Conservation (phyloP, 2,888 invertebrate species). For the Rhopalosiphum nymphaeae region DNA sequence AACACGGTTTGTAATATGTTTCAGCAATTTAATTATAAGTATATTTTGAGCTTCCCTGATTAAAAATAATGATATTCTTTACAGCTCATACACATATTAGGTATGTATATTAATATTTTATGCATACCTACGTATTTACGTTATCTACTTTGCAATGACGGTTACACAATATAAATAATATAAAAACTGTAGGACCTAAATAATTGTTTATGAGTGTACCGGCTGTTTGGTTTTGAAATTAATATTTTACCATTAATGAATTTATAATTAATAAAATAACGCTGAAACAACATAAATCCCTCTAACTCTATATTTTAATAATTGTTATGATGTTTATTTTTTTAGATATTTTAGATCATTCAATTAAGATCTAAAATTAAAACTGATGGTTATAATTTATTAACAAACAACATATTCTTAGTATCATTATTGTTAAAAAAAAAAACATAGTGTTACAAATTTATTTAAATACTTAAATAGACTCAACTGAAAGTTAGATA, state of each 20-base stretch:
- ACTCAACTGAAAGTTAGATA: background rate
- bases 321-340: background rate
- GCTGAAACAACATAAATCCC: background rate
- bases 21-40: slow-evolving; percentile 6
- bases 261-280: background rate
- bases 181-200: background rate
- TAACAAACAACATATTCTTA: background rate
- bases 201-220: background rate
- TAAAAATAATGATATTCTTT: background rate
- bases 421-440: background rate
- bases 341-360: background rate
- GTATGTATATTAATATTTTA: background rate
- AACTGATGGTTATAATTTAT: background rate
- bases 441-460: background rate
- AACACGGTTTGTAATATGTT: background rate
- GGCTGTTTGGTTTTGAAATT: background rate
- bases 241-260: background rate
- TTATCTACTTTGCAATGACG: background rate
- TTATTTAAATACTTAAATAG: background rate
- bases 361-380: background rate
- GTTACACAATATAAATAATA: background rate
- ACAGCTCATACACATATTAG: background rate
- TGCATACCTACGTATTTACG: background rate
- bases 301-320: background rate
- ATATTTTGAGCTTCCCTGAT: background rate